Evolutionary conservation across 2,888 invertebrate genomes (phyloP).

Genomic region (Anodontia alba): DNA sequence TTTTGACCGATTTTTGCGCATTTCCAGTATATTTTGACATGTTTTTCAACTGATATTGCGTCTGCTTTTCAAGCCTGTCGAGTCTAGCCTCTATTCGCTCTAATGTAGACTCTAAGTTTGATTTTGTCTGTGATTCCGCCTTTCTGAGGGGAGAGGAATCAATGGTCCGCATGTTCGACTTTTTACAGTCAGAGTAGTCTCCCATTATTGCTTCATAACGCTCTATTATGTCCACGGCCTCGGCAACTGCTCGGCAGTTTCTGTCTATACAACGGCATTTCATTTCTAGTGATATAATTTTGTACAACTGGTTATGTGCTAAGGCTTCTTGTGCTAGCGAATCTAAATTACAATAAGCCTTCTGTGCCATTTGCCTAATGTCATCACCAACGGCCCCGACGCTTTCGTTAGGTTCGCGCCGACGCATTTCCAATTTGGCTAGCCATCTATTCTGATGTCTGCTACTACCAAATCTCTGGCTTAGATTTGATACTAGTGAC

Average conservation of each 20-base stretch:
- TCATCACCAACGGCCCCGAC: slow-evolving; percentile 34
- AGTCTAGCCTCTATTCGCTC: not conserved
- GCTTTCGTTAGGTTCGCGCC: slow-evolving; percentile 7
- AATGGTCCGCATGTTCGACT: no score
- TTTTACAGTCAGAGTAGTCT: not conserved
- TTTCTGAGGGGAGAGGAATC: not conserved
- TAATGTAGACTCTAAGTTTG: not conserved
- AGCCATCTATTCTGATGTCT: not conserved
- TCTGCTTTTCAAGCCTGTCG: not conserved
- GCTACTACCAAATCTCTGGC: not conserved
- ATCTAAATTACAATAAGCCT: slow-evolving; percentile 29
- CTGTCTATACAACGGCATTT: slow-evolving; percentile 32
- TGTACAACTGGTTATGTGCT: slow-evolving; percentile 32
- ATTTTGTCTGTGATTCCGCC: not conserved
- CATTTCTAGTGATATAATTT: slow-evolving; percentile 27
- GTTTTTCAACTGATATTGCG: no score
- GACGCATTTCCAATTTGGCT: not conserved
- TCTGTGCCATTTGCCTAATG: slow-evolving; percentile 34
- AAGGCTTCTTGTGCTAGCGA: slow-evolving; percentile 29
- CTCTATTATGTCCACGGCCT: slow-evolving; percentile 38
- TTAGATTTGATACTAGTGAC: not conserved
- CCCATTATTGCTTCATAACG: slow-evolving; percentile 22
- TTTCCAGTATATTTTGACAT: no score
- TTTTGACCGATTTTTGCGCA: not conserved
- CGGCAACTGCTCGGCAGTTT: slow-evolving; percentile 22